A percentile compares a stretch with the other conserved stretches of the same genome.
Conservation (phyloP, 1,140 invertebrate genomes). For the Aphelinus atriplicis region DNA sequence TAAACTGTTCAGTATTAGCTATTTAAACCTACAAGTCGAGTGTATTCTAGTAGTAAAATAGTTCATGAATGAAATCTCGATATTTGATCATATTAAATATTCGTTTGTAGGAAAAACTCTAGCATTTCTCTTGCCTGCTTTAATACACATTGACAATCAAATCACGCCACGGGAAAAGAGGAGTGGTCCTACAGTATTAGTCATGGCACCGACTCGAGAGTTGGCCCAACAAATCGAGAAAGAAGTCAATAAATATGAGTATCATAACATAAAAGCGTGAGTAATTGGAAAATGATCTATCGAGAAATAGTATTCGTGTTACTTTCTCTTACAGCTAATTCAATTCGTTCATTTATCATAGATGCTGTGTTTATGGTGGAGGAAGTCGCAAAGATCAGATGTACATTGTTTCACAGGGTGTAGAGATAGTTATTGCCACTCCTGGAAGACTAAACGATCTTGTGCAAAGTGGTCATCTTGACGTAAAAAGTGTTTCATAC, state of each 20-base stretch:
- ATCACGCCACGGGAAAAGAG: slow-evolving; percentile 73
- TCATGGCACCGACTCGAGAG: slow-evolving; percentile 91
- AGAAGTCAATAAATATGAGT: slow-evolving; percentile 88
- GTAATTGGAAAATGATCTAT: slow-evolving; percentile 44
- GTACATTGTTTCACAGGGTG: slow-evolving; percentile 73
- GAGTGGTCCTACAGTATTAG: slow-evolving; percentile 83
- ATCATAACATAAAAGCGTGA: slow-evolving; percentile 84
- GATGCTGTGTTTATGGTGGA: slow-evolving; percentile 89
- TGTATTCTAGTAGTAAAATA: slow-evolving; percentile 2
- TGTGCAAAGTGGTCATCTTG: slow-evolving; percentile 71
- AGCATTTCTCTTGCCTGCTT: slow-evolving; percentile 89
- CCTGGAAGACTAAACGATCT: slow-evolving; percentile 90
- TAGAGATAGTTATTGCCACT: slow-evolving; percentile 90
- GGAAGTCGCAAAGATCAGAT: slow-evolving; percentile 82
- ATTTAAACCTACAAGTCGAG: neutral
- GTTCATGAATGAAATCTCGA: slow-evolving; percentile 13
- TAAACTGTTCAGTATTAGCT: slow-evolving; percentile 37
- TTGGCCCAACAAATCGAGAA: slow-evolving; percentile 90
- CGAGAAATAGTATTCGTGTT: neutral
- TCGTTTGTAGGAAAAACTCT: slow-evolving; percentile 78
- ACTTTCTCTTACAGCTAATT: slow-evolving; percentile 18
- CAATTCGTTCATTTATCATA: slow-evolving; percentile 48
- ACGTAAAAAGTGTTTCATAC: slow-evolving; percentile 82
- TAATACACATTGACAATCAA: slow-evolving; percentile 90
- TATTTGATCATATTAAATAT: slow-evolving; percentile 7